Conservation (phyloP, 23 tunicate genomes). For the Clavelina lepadiformis region DNA sequence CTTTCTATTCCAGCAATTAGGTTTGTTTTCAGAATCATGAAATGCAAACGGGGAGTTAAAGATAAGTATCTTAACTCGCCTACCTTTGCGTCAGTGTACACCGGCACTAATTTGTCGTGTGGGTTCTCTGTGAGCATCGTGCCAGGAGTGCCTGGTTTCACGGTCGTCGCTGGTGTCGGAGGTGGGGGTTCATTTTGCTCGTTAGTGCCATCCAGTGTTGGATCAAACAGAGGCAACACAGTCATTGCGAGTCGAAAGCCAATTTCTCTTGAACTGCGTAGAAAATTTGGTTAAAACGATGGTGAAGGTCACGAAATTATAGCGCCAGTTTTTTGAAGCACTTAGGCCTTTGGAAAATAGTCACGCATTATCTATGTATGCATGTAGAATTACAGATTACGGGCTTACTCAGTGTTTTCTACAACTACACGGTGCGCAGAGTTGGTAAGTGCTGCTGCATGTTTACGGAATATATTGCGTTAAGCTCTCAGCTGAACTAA, state of each 20-base stretch:
- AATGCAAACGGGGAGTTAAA: neutral
- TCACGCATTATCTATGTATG: no score
- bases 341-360: no score
- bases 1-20: no score
- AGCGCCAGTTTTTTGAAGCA: no score
- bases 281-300: no score
- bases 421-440: no score
- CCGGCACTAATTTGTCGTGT: conserved; percentile 54
- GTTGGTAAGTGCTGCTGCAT: no score
- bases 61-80: neutral
- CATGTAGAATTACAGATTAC: no score
- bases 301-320: no score
- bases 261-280: conserved; percentile 81
- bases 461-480: no score
- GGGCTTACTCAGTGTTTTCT: no score
- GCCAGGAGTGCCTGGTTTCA: conserved; percentile 29
- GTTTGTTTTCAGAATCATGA: no score
- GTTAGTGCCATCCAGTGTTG: conserved; percentile 68
- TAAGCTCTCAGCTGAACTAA: neutral
- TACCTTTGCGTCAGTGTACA: conserved; percentile 68
- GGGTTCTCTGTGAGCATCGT: conserved; percentile 19
- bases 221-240: conserved; percentile 85
- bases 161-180: conserved; percentile 30
- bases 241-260: conserved; percentile 88
- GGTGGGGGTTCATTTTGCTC: conserved; percentile 23